Evolutionary conservation across 2,113 vertebrate genomes (phyloP).

Genomic region (Engraulis encrasicolus): DNA sequence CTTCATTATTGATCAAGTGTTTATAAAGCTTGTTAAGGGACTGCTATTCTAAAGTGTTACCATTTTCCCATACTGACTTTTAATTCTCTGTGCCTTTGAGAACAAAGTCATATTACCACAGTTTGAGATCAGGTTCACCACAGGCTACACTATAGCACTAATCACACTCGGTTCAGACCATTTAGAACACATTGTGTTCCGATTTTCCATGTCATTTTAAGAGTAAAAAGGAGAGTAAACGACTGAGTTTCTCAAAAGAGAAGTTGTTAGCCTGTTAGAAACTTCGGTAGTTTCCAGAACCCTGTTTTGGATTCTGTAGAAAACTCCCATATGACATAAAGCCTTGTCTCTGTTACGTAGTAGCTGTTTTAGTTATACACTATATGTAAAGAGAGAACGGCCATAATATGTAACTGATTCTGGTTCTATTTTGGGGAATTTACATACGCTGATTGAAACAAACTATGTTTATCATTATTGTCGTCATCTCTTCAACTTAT

Average conservation of each 20-base stretch:
- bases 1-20: no score
- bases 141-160: not conserved
- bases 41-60: no score
- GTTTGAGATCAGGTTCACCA: not conserved
- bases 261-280: no score
- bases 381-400: not conserved
- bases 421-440: no score
- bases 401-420: not conserved
- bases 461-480: no score
- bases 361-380: not conserved
- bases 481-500: no score
- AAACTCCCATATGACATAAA: not conserved
- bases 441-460: no score
- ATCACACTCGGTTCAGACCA: not conserved
- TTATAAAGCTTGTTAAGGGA: no score
- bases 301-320: not conserved
- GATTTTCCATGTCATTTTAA: not conserved
- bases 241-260: no score
- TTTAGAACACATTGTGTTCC: not conserved
- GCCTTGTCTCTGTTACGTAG: not conserved
- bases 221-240: not conserved
- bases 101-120: not conserved
- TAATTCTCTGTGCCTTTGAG: conserved; percentile 15
- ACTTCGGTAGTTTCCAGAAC: no score
- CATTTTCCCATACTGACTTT: not conserved